These are phyloP conservation scores for Zonotrichia leucophrys DNA, from an alignment of 2,113 vertebrate species.

Conservation along the genomic window DNA sequence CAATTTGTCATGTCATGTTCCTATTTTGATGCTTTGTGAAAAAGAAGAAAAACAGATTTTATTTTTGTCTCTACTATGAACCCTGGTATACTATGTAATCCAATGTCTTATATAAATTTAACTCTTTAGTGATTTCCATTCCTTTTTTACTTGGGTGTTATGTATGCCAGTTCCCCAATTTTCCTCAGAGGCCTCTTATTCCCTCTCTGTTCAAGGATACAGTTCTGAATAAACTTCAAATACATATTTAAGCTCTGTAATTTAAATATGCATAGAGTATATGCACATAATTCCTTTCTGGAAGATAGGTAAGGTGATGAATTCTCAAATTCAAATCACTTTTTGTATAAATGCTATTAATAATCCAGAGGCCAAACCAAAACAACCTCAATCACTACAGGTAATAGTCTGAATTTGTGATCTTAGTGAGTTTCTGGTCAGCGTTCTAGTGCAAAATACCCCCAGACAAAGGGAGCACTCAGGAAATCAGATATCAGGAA, in stretches of 20 bases:
- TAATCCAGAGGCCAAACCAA: not conserved
- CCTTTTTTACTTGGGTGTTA: not conserved
- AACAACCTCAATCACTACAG: not conserved
- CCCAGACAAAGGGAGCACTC: not conserved
- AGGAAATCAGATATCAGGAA: not conserved
- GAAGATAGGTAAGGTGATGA: not conserved
- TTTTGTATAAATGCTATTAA: not conserved
- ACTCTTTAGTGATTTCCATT: not conserved
- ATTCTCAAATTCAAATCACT: not conserved
- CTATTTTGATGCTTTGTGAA: not conserved
- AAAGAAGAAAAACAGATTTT: accelerated
- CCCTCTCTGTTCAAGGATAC: not conserved
- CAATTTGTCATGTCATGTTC: not conserved
- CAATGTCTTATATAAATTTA: not conserved
- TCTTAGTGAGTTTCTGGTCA: not conserved
- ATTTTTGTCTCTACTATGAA: not conserved
- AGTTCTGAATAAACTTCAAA: not conserved
- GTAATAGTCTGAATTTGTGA: not conserved
- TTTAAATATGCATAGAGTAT: not conserved
- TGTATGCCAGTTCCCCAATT: not conserved
- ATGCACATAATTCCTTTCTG: not conserved
- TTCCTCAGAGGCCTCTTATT: not conserved
- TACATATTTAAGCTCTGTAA: not conserved
- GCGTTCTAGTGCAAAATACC: not conserved
- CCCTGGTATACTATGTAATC: not conserved